These are phyloP conservation scores for Microtus ochrogaster DNA, from an alignment of 2,113 vertebrate genomes.

Conservation along the genomic window DNA sequence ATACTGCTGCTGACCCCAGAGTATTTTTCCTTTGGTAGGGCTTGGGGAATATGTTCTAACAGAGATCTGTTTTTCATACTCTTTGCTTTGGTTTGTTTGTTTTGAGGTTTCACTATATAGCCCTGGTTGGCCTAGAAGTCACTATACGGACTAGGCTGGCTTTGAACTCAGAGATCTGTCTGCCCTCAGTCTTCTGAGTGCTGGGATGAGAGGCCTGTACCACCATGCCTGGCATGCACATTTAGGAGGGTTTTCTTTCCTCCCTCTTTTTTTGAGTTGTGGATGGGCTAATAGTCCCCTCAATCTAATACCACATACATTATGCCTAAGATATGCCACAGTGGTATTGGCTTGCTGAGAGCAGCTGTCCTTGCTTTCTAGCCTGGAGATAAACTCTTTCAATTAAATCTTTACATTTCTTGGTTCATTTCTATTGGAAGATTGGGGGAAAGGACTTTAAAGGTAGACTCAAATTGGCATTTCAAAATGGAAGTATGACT, in stretches of 20 bases:
- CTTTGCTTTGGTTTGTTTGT: not conserved
- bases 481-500: conserved; percentile 59
- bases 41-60: not conserved
- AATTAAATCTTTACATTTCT: conserved; percentile 24
- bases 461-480: conserved; percentile 21
- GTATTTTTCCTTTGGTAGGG: not conserved
- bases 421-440: conserved; percentile 26
- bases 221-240: not conserved
- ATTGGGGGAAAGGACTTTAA: conserved; percentile 36
- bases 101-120: not conserved
- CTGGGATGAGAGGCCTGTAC: not conserved
- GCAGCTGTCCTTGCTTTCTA: not conserved
- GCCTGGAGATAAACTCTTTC: not conserved
- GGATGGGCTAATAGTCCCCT: not conserved
- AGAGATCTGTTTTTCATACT: not conserved
- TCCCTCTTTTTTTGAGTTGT: not conserved
- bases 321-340: not conserved
- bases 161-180: not conserved
- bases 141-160: not conserved
- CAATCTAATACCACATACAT: not conserved
- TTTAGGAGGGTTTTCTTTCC: conserved; percentile 1
- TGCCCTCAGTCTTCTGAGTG: not conserved
- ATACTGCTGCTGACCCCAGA: not conserved
- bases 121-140: not conserved
- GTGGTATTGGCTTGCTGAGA: not conserved